Percentiles rank a stretch among this genome's conserved stretches.
phyloP scores from a whole-genome alignment of 2,797 vertebrate genomes.

The Dryobates pubescens region DNA sequence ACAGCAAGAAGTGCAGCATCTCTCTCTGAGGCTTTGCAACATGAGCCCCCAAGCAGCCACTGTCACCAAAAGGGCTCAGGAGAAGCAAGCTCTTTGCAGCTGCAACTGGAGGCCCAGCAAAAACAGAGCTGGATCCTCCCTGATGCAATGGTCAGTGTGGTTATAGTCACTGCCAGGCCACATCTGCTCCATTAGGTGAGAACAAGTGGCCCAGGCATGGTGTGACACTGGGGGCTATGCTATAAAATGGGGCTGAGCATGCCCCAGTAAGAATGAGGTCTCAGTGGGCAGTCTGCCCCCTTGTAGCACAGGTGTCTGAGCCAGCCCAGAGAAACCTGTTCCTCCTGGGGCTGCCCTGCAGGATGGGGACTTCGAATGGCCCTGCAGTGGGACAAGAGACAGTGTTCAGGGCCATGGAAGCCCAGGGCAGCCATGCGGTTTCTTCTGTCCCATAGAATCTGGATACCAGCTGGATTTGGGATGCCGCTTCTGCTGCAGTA shows the following conservation, averaged over 20 bases:
- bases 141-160: too few species aligned
- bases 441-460: not conserved
- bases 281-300: not conserved
- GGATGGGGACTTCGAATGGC: not conserved
- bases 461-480: not conserved
- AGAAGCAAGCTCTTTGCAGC: not conserved
- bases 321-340: not conserved
- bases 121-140: not conserved
- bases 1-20: not conserved
- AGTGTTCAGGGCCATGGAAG: not conserved
- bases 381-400: not conserved
- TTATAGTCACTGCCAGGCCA: not conserved
- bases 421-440: not conserved
- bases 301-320: not conserved
- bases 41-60: not conserved
- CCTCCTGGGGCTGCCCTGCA: not conserved
- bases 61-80: not conserved
- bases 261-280: fast-evolving
- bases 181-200: not conserved
- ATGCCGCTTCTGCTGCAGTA: not conserved
- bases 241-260: not conserved
- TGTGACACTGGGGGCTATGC: not conserved
- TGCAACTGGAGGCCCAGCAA: not conserved
- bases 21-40: not conserved
- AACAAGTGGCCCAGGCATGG: not conserved